Evolutionary conservation across 2,113 vertebrate species (phyloP).

Genomic region (Heterocephalus glaber): DNA sequence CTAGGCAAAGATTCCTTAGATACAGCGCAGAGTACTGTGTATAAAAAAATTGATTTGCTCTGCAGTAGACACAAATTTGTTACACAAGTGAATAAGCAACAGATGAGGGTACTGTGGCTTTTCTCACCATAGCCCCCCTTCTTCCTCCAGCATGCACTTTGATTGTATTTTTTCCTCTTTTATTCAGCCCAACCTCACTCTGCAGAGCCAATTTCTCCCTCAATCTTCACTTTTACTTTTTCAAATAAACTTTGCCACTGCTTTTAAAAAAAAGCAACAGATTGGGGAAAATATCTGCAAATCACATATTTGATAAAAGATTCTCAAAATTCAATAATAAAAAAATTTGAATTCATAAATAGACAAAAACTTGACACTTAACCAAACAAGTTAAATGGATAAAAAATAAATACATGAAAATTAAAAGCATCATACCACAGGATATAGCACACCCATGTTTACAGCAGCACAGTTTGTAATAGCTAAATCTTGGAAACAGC

Average conservation of each 20-base stretch:
- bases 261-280: not conserved
- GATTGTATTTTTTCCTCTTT: too few relatives aligned
- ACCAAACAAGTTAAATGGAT: not conserved
- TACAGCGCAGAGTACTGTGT: not conserved
- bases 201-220: too few relatives aligned
- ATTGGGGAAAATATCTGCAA: not conserved
- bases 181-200: too few relatives aligned
- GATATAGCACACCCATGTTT: too few relatives aligned
- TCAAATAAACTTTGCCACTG: too few relatives aligned
- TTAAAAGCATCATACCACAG: too few relatives aligned
- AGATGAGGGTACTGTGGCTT: not conserved
- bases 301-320: not conserved
- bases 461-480: too few relatives aligned
- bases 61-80: not conserved
- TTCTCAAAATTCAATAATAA: not conserved
- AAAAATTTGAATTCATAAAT: not conserved
- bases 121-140: too few relatives aligned
- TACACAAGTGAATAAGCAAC: not conserved
- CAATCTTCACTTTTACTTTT: too few relatives aligned
- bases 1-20: not conserved
- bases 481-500: too few relatives aligned
- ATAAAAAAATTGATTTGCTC: not conserved
- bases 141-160: too few relatives aligned
- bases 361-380: not conserved
- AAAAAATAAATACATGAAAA: not conserved